Evolutionary conservation across 1,140 invertebrate species (phyloP).

Genomic region (Drosophila auraria): DNA sequence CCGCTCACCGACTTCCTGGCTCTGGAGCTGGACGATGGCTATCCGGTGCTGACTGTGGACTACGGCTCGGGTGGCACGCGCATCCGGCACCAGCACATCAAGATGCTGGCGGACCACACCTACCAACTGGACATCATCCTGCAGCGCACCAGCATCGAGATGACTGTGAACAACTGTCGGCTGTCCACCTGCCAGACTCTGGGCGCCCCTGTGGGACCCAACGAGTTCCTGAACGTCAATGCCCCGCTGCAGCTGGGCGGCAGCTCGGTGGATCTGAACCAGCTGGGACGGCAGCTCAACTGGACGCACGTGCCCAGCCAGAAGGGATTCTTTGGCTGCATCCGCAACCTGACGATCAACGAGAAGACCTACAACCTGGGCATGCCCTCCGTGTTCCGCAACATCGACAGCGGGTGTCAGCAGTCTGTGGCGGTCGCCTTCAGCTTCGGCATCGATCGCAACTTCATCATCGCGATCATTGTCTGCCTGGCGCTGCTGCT

Average conservation of each 20-base stretch:
- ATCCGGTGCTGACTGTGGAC: constrained; percentile 93
- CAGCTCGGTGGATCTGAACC: constrained; percentile 87
- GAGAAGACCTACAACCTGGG: constrained; percentile 92
- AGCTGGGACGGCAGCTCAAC: constrained; percentile 87
- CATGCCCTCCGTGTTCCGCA: constrained; percentile 88
- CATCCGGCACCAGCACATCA: constrained; percentile 90
- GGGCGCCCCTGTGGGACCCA: constrained; percentile 89
- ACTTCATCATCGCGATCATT: constrained; percentile 93
- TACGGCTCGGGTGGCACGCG: constrained; percentile 93
- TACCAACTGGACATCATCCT: constrained; percentile 94
- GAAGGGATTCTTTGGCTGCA: constrained; percentile 92
- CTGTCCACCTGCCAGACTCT: constrained; percentile 90
- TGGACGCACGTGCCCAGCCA: constrained; percentile 89
- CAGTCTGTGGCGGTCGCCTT: constrained; percentile 89
- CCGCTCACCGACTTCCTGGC: constrained; percentile 94
- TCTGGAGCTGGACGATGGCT: constrained; percentile 94
- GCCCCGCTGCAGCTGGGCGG: constrained; percentile 95
- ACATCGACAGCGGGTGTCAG: constrained; percentile 90
- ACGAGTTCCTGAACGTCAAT: constrained; percentile 94
- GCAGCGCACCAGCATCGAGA: constrained; percentile 89
- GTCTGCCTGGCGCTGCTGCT: constrained; percentile 92
- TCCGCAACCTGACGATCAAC: constrained; percentile 94
- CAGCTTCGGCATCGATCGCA: constrained; percentile 92
- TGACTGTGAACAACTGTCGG: constrained; percentile 92
- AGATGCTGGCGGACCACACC: constrained; percentile 91